Base-by-base conservation (phyloP, 2,797 vertebrate species). In the Cygnus olor region DNA sequence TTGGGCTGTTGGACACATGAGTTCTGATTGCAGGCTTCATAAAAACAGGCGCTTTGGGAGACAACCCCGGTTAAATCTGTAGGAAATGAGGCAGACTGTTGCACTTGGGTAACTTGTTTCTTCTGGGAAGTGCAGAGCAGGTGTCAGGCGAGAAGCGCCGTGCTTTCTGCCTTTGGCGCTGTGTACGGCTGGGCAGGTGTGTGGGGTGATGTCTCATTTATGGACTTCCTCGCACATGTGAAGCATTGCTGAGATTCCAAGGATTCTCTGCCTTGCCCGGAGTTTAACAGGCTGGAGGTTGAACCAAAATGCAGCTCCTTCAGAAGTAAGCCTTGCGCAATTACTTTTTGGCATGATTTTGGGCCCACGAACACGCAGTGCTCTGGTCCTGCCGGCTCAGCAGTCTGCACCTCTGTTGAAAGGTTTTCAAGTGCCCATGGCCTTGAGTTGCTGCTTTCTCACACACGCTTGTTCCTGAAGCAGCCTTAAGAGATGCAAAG, bases 1-100 rank as follows among this genome's bases (percentile, higher is more conserved):
- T 38, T 72, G 32, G 13, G 38, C 66, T 17, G 11, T 24, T 44
- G 76, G 56, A 32, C 66, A 10, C 5, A 1, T 0, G 0, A 1
- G 0, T 22, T 80, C 65, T 20, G 38, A 32, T 40, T 20, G 9
- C 12, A 15, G 40, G 32, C 38, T 64, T 68, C 15, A 6, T 74
- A 36, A 80, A 77, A 16, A 0, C 8, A 1, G 15, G n/a, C 21
- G 3, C 25, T 44, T 79, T 7, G 14, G 36, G 66, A 60, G 34
- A 45, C 68, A 71, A 40, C 51, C 54, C 4, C 25, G n/a, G 72
- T 32, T 15, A 38, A 64, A 68, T 74, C 56, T 6, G 10, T 14
- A 32, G 88, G 85, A 69, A 76, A 58, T 51, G 34, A 77, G 76
- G 28, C 61, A 34, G 1, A 4, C 14, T 64, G 34, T 89, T 78